Percentiles rank a stretch among this genome's conserved stretches.
Evolutionary conservation across 2,113 vertebrate species (phyloP).

Genomic region (Scalopus aquaticus): DNA sequence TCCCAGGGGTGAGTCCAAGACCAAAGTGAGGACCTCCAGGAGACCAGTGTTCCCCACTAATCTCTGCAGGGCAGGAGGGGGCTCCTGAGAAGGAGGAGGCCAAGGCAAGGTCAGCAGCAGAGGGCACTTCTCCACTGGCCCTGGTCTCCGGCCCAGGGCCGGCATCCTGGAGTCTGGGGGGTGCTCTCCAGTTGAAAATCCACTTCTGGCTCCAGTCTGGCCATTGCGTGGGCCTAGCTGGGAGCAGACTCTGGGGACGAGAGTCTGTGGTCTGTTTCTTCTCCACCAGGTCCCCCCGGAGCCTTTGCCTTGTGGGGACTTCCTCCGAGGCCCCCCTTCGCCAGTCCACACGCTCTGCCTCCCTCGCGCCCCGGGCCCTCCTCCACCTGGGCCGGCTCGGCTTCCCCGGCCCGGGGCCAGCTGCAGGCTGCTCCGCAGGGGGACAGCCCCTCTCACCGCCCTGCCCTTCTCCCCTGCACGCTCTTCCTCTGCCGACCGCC

Average conservation of each 20-base stretch:
- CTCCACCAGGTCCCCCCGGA: too few species aligned
- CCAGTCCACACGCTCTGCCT: fast-evolving
- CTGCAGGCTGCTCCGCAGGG: too few species aligned
- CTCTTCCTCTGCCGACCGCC: too few species aligned
- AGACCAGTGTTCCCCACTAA: not conserved
- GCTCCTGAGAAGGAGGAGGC: not conserved
- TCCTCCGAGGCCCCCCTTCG: not conserved
- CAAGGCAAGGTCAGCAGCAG: not conserved
- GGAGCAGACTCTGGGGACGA: not conserved
- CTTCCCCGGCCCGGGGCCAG: too few species aligned
- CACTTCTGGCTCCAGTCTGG: not conserved
- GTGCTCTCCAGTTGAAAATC: not conserved
- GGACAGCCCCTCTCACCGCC: too few species aligned
- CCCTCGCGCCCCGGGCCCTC: too few species aligned
- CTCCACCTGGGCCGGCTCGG: too few species aligned
- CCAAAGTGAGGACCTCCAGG: not conserved
- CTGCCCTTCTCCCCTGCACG: too few species aligned
- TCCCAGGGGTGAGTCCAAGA: not conserved
- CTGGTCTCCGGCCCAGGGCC: not conserved
- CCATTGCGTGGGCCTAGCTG: not conserved
- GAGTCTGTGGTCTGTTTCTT: not conserved
- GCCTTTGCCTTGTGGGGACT: too few species aligned
- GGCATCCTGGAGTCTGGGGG: too few species aligned
- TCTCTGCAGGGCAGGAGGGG: not conserved
- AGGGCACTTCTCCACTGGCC: not conserved